Evolutionary conservation across 2,888 invertebrate genomes (phyloP), one percentile per base, ranked within the genome.

Genomic region (Toxonevra muliebris): DNA sequence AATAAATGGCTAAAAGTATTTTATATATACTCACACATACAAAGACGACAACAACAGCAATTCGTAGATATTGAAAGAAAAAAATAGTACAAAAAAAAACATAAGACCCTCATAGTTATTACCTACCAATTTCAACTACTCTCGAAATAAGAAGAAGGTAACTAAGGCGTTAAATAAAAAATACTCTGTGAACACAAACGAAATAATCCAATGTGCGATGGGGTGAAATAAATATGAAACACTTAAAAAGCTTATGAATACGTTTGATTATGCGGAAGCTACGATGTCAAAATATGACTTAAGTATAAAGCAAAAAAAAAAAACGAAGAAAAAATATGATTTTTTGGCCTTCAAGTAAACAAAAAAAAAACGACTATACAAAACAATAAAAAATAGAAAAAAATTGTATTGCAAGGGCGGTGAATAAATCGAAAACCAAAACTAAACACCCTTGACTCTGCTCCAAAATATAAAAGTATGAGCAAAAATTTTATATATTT

Each of bases 191-290:
- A 48, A 48, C 48, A 48, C 13, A 48, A 48, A 48, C 15, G 70
- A 79, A 76, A 78, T 79, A 78, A 78, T 78, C 78, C 79, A 77
- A 79, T 73, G 30, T 30, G 74, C 79, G 78, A 78, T 78, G 77
- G 78, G 78, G 78, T 79, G 78, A 76, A 75, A 76, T 78, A 75
- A 30, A 48, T 70, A 76, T 75, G 72, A 73, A 55, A 15, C 9
- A 40, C 12, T 12, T 53, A 64, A 30, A 20, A 1, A 64, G 58
- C 50, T 69, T 68, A 60, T 68, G 69, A 77, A 77, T 78, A 74
- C 78, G 74, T 77, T 30, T 79, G 79, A 78, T 78, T 78, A 78
- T 78, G 77, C 78, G 76, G 68, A 76, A 73, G 75, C 76, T 30
- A 30, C 30, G 30, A 76, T 76, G 72, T 77, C 78, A 59, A 71